Evolutionary conservation across 2,797 vertebrate species (phyloP).

Genomic region (Sebastolobus altivelis): DNA sequence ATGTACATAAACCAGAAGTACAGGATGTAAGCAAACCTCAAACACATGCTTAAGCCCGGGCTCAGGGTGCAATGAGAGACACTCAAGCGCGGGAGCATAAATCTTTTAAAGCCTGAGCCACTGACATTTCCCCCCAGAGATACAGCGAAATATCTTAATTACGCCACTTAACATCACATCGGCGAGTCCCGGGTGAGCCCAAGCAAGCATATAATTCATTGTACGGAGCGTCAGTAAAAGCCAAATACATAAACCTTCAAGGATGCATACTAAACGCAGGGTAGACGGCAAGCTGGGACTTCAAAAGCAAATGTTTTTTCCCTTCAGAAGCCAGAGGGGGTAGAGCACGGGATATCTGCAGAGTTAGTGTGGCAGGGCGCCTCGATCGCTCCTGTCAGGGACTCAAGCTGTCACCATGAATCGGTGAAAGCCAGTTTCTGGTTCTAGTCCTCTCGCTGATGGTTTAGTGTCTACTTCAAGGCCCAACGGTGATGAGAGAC

Average conservation of each 20-base stretch:
- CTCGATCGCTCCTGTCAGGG: slow-evolving; percentile 28
- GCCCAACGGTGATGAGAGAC: slow-evolving; percentile 19
- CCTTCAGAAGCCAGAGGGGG: slow-evolving; percentile 40
- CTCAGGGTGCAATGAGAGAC: slow-evolving; percentile 64
- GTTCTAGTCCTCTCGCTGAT: not conserved
- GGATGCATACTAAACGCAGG: slow-evolving; percentile 46
- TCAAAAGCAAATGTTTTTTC: slow-evolving; percentile 71
- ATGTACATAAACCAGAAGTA: slow-evolving; percentile 29
- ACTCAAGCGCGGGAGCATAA: slow-evolving; percentile 70
- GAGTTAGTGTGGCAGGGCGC: slow-evolving; percentile 28
- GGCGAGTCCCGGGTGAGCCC: slow-evolving; percentile 73
- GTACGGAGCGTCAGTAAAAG: slow-evolving; percentile 70
- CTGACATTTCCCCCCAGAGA: slow-evolving; percentile 72
- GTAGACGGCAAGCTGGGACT: slow-evolving; percentile 54
- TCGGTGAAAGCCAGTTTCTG: not conserved
- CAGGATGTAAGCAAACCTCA: slow-evolving; percentile 58
- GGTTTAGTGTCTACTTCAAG: slow-evolving; percentile 10
- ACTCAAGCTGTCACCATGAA: not conserved
- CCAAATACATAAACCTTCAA: slow-evolving; percentile 70
- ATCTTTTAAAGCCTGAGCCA: slow-evolving; percentile 77
- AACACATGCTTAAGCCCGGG: slow-evolving; percentile 39
- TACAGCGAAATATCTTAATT: slow-evolving; percentile 81
- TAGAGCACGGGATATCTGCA: slow-evolving; percentile 21
- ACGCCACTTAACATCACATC: slow-evolving; percentile 80
- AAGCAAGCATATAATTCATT: slow-evolving; percentile 78